Percentiles rank a stretch among this genome's conserved stretches.
Conservation (phyloP, 2,797 vertebrate genomes). For the Eleutherodactylus coqui region DNA sequence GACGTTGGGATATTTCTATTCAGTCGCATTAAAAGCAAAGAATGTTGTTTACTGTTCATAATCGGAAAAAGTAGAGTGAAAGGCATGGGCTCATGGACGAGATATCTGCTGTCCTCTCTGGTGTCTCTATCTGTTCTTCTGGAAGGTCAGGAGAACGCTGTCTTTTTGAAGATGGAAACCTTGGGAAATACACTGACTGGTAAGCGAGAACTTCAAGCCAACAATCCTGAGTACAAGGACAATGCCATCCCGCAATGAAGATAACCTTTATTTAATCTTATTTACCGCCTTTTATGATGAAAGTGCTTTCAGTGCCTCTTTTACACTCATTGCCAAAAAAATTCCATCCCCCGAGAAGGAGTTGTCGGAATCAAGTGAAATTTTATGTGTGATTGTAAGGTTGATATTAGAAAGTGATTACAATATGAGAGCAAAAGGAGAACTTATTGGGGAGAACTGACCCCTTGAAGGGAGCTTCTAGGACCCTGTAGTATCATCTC, state of each 20-base stretch:
- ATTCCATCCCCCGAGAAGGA: no score
- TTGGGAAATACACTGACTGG: constrained; percentile 34
- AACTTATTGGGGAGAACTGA: no score
- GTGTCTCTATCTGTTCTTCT: constrained; percentile 5
- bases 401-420: no score
- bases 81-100: not conserved
- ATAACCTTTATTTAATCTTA: constrained; percentile 24
- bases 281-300: constrained; percentile 39
- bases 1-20: not conserved
- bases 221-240: constrained; percentile 38
- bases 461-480: no score
- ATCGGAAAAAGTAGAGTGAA: not conserved
- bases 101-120: not conserved
- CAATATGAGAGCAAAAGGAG: no score
- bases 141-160: constrained; percentile 23
- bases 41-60: not conserved
- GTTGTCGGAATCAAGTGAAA: no score
- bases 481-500: no score
- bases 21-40: not conserved
- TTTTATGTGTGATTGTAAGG: no score
- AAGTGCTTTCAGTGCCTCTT: constrained; percentile 32
- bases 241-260: constrained; percentile 14
- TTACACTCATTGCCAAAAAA: no score
- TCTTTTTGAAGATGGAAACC: constrained; percentile 46
- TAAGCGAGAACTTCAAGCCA: constrained; percentile 41